Evolutionary conservation across 1,140 invertebrate genomes (phyloP).

Genomic region (Macrocentrus cingulum): DNA sequence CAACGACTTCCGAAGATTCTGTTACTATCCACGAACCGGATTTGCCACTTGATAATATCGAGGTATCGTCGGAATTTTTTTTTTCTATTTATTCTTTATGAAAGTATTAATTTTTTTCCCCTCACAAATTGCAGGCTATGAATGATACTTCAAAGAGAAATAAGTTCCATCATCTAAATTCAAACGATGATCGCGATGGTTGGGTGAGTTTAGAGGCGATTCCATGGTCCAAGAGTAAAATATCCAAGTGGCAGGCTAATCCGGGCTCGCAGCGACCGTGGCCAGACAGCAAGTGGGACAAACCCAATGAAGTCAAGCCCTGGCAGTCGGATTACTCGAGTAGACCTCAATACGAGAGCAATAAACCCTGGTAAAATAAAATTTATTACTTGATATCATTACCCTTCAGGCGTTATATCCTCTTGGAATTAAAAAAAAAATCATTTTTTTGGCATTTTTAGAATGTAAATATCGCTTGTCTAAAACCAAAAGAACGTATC

Average conservation of each 20-base stretch:
- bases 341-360: constrained; percentile 42
- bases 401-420: background rate
- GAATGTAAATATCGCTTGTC: too few species aligned
- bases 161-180: constrained; percentile 58
- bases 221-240: constrained; percentile 77
- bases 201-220: constrained; percentile 78
- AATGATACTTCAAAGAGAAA: constrained; percentile 56
- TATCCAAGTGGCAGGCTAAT: constrained; percentile 76
- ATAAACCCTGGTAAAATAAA: constrained; percentile 45
- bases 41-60: background rate
- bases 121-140: constrained; percentile 31
- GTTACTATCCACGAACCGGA: background rate
- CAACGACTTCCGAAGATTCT: constrained; percentile 8
- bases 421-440: too few species aligned
- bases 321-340: constrained; percentile 43
- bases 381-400: constrained; percentile 7
- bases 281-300: constrained; percentile 53
- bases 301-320: constrained; percentile 46
- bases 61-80: constrained; percentile 14
- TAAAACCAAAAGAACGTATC: too few species aligned
- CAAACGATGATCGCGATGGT: constrained; percentile 69
- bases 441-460: too few species aligned
- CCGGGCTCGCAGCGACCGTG: constrained; percentile 54
- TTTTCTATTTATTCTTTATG: background rate
- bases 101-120: background rate